Conservation (phyloP, 1,140 invertebrate genomes). For the Drosophila cardini region DNA sequence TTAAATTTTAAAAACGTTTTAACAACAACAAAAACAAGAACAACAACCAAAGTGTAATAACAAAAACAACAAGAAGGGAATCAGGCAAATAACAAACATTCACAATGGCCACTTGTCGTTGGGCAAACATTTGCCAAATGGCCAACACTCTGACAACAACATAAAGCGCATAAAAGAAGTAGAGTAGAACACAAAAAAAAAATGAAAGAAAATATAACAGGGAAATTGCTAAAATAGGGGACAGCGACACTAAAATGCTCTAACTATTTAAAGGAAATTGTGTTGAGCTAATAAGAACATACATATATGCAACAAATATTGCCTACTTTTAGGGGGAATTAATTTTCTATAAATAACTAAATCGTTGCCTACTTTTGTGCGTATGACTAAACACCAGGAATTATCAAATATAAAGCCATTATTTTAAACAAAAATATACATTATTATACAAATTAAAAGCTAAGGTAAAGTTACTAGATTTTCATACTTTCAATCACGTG, state of each 20-base stretch:
- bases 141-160: slow-evolving; percentile 37
- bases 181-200: slow-evolving; percentile 21
- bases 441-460: too few species aligned
- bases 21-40: slow-evolving; percentile 19
- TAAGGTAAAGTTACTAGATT: too few species aligned
- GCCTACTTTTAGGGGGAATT: too few species aligned
- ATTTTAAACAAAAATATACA: too few species aligned
- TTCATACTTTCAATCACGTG: too few species aligned
- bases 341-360: too few species aligned
- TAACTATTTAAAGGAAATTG: slow-evolving; percentile 5
- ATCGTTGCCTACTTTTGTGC: too few species aligned
- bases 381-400: too few species aligned
- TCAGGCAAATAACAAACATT: slow-evolving; percentile 65
- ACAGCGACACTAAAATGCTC: slow-evolving; percentile 7
- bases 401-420: too few species aligned
- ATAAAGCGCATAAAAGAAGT: slow-evolving; percentile 28
- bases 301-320: too few species aligned
- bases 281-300: too few species aligned
- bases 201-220: slow-evolving; percentile 13
- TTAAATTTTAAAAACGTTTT: slow-evolving; percentile 49
- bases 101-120: slow-evolving; percentile 71
- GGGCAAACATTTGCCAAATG: slow-evolving; percentile 73
- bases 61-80: slow-evolving; percentile 28
- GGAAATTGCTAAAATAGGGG: background rate
- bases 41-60: slow-evolving; percentile 5